Evolutionary conservation across 1,140 invertebrate species (phyloP), one percentile per base, ranked within the genome.

Genomic region (Lethrus apterus): DNA sequence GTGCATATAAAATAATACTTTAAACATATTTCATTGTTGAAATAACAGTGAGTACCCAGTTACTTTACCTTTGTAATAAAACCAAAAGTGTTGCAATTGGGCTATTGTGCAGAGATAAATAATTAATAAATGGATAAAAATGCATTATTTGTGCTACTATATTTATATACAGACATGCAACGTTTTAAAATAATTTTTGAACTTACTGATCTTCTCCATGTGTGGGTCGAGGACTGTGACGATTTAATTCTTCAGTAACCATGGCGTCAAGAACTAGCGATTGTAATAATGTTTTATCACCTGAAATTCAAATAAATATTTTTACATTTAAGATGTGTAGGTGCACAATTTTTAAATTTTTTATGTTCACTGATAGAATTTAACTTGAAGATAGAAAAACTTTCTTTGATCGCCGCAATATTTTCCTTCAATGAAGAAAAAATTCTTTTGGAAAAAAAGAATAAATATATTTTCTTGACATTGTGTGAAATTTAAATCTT

Each of bases 21-120:
- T n/a, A n/a, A n/a, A n/a, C n/a, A n/a, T n/a, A n/a, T n/a, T n/a
- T n/a, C n/a, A n/a, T n/a, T n/a, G n/a, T n/a, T n/a, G n/a, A n/a
- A n/a, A n/a, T n/a, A n/a, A n/a, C n/a, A n/a, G n/a, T n/a, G n/a
- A n/a, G n/a, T n/a, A n/a, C n/a, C n/a, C n/a, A n/a, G 15, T 71
- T 75, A 80, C 76, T 70, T 83, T 89, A 88, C 85, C 86, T 89
- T 75, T 82, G 77, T 65, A 87, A 75, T 65, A 86, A 76, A 74
- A 83, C 82, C 82, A 88, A 83, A 73, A 88, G 81, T 71, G 80
- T 83, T 79, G 82, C 84, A 78, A 88, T 82, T 66, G 84, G 83
- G 81, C 84, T 86, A 79, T 75, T 72, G 60, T 77, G 65, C 60
- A 64, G 53, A 65, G 55, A 65, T 60, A 58, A 51, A 41, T 41